These are phyloP conservation scores for Aphidius ervi DNA, from an alignment of 1,140 invertebrate genomes.

Conservation along the genomic window DNA sequence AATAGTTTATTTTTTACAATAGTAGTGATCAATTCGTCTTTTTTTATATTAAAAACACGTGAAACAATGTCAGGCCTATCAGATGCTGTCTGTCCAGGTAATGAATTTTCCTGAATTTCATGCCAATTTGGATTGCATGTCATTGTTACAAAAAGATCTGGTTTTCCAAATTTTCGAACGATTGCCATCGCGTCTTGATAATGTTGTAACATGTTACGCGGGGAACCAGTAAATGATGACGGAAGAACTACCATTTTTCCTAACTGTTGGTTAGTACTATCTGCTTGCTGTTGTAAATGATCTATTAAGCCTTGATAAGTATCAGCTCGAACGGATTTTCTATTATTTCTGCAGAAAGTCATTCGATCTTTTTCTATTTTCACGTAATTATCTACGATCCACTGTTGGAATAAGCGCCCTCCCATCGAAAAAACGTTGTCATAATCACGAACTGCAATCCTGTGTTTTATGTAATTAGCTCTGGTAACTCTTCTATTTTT, in stretches of 20 bases:
- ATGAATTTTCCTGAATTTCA: background rate
- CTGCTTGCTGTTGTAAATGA: background rate
- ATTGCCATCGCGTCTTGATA: slow-evolving; percentile 2
- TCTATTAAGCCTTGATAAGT: slow-evolving; percentile 7
- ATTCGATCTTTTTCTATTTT: slow-evolving; percentile 10
- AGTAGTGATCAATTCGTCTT: background rate
- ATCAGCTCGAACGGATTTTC: background rate
- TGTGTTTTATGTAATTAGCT: slow-evolving; percentile 18
- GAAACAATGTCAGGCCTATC: slow-evolving; percentile 24
- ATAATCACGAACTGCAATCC: slow-evolving; percentile 14
- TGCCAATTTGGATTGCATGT: background rate
- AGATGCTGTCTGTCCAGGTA: background rate
- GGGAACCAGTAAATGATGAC: slow-evolving; percentile 3
- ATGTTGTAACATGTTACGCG: background rate
- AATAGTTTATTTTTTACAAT: slow-evolving; percentile 11
- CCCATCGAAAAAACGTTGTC: background rate
- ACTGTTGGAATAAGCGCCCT: slow-evolving; percentile 8
- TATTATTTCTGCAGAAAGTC: slow-evolving; percentile 2
- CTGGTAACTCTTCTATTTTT: slow-evolving; percentile 19
- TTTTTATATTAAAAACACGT: slow-evolving; percentile 17
- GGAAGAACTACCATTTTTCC: background rate
- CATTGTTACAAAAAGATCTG: background rate
- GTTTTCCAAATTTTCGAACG: background rate
- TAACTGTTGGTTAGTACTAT: background rate
- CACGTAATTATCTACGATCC: slow-evolving; percentile 9